Base-by-base conservation (phyloP, 2,888 invertebrate species). In the Anticlea derivata region DNA sequence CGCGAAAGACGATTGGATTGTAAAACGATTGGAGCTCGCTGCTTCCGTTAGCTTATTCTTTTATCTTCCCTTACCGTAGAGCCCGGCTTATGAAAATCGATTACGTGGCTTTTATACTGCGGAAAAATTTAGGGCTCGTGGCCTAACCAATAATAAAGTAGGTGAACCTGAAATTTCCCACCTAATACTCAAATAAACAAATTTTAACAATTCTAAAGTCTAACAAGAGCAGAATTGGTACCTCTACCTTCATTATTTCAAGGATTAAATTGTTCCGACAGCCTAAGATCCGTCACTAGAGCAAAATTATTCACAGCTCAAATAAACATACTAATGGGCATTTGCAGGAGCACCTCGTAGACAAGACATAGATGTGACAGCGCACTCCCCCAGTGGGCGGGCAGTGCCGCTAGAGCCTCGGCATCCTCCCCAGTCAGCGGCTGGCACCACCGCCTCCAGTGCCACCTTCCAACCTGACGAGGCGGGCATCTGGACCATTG, bases 391-490 rank as follows among this genome's bases (percentile, higher is more conserved):
- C 0, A 95, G 96, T 39, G 98, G 98, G 7, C 93, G 96, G 34
- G 93, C 95, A 0, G 92, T 96, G 47, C 83, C 86, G 0, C 55
- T 90, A 1, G 73, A 83, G 30, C 71, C 87, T 0, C 79, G 87
- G 0, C 89, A 89, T 77, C 96, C 96, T 0, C 94, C 97, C n/a
- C 94, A 94, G 31, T 95, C 95, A 58, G 94, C 95, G n/a, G 95
- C 95, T 34, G 97, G 96, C 47, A 96, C 97, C 44, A 98, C 90
- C 0, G 88, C 89, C 20, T 90, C 98, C 76, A 96, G 97, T 63
- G 98, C 99, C 61, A 98, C 97, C 68, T 99, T 99, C 83, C 97
- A 98, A 75, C 99, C 99, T 0, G 97, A 98, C 68, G 99, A 99
- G 89, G 96, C 98, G 27, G 99, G 99, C 49, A 97, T 97, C 72